A percentile compares a stretch with the other conserved stretches of the same genome.
Conservation (phyloP, 2,888 invertebrate genomes). For the Sclerodermus sp. region DNA sequence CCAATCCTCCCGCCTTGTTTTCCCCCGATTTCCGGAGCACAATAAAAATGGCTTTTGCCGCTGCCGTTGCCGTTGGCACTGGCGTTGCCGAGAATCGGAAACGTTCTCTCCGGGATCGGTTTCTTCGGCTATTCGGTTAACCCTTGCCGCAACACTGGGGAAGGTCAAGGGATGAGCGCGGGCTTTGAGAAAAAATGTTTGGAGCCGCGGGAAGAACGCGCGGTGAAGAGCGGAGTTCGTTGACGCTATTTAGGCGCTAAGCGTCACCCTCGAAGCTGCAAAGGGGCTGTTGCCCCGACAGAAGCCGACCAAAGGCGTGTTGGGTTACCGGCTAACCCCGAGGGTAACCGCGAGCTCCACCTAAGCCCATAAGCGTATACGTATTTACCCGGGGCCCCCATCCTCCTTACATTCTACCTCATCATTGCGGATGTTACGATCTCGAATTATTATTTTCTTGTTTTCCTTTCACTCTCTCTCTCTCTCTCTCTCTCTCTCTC, state of each 20-base stretch:
- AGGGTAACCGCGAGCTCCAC: slow-evolving; percentile 48
- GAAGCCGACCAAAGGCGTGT: slow-evolving; percentile 56
- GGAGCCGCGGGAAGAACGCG: neutral
- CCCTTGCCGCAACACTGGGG: no score
- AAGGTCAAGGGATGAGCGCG: no score
- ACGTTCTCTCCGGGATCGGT: no score
- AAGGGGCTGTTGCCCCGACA: slow-evolving; percentile 57
- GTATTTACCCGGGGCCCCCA: slow-evolving; percentile 26
- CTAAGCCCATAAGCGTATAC: slow-evolving; percentile 43
- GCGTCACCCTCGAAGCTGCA: slow-evolving; percentile 35
- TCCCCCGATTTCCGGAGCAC: no score
- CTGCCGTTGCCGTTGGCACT: no score
- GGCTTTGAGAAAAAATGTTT: no score
- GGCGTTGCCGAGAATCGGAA: no score
- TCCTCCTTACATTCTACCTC: neutral
- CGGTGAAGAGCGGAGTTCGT: slow-evolving; percentile 10
- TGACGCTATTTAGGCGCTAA: slow-evolving; percentile 37
- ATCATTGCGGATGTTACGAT: neutral
- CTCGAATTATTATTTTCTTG: no score
- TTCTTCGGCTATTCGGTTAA: no score
- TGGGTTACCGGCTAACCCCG: slow-evolving; percentile 52
- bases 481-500: no score
- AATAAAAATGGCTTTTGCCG: no score
- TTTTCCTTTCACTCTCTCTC: slow-evolving; percentile 1
- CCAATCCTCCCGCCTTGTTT: no score